Evolutionary conservation across 2,113 vertebrate species (phyloP).

Genomic region (Hippocampus barbouri): DNA sequence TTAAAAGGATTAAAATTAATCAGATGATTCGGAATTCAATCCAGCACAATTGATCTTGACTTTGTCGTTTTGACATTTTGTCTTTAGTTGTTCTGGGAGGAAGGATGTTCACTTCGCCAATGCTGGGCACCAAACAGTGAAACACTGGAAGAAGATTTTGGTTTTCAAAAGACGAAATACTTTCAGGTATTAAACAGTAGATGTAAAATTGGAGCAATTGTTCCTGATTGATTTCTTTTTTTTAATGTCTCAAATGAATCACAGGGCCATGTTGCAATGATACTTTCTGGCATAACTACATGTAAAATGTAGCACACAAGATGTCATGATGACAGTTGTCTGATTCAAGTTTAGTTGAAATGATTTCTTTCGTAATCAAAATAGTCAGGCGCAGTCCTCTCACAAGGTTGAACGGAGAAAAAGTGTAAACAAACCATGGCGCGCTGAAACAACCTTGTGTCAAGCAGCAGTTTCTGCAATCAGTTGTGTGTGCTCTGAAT

Average conservation of each 20-base stretch:
- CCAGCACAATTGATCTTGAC: slow-evolving; percentile 25
- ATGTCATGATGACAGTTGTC: not conserved
- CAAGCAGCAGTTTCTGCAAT: not conserved
- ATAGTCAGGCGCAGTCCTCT: not conserved
- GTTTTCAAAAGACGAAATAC: not conserved
- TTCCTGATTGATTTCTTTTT: not conserved
- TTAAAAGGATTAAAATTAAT: slow-evolving; percentile 37
- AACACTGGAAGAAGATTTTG: not conserved
- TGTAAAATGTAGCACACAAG: not conserved
- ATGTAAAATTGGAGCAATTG: not conserved
- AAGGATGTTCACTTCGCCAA: slow-evolving; percentile 2
- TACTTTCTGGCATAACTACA: not conserved
- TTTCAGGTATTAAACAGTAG: not conserved
- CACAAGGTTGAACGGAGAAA: not conserved
- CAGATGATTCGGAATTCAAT: slow-evolving; percentile 24
- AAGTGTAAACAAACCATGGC: not conserved
- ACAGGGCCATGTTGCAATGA: not conserved
- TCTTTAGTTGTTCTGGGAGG: not conserved
- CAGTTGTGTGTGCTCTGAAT: not conserved
- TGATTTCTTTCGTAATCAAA: too few relatives aligned
- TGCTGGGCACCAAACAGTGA: slow-evolving; percentile 20
- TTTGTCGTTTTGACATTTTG: slow-evolving; percentile 9
- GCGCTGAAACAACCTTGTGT: not conserved
- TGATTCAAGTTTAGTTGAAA: too few relatives aligned
- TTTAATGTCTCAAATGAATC: too few relatives aligned